Evolutionary conservation across 1,140 invertebrate species (phyloP), one percentile per base, ranked within the genome.

Genomic region (Cotesia chilonis): DNA sequence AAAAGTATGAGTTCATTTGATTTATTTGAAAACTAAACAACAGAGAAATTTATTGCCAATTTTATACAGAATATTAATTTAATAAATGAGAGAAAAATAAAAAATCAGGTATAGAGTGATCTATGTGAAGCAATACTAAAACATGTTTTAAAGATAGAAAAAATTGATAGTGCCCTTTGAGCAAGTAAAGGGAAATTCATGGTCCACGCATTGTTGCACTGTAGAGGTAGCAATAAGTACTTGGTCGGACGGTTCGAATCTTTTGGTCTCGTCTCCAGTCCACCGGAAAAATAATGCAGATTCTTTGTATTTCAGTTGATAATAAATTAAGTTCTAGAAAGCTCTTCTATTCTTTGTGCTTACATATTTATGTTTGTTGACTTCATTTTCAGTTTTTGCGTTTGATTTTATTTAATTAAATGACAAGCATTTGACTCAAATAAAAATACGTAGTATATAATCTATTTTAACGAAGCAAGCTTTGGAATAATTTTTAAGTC

Each of bases 171-270:
- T 7, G 41, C 5, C 55, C 28, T 52, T 9, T 14, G 36, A 63
- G 51, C 70, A 71, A 52, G 51, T 51, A 57, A 71, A 52, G 61
- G 63, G 47, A 71, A 71, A 71, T 71, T 66, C 63, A 71, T 71
- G 66, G 63, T 71, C 63, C 63, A 59, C 54, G 70, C 63, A 71
- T 66, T 66, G 70, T 35, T 71, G 52, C 63, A 71, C 61, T 66
- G 28, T 14, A 28, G 52, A 71, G 54, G 20, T 20, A 70, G 59
- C 51, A 35, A 52, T 57, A 36, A 63, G 47, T 10, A 47, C 57
- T 70, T 60, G 60, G 17, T 41, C 41, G 36, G 20, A 35, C 28
- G 55, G 3, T 36, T 14, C 47, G 20, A 20, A 17, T 70, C 37
- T 70, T 37, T 55, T 3, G 1, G 14, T 57, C 41, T 59, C 55